These are phyloP conservation scores for Troides aeacus DNA, from an alignment of 2,888 invertebrate genomes.

Conservation along the genomic window DNA sequence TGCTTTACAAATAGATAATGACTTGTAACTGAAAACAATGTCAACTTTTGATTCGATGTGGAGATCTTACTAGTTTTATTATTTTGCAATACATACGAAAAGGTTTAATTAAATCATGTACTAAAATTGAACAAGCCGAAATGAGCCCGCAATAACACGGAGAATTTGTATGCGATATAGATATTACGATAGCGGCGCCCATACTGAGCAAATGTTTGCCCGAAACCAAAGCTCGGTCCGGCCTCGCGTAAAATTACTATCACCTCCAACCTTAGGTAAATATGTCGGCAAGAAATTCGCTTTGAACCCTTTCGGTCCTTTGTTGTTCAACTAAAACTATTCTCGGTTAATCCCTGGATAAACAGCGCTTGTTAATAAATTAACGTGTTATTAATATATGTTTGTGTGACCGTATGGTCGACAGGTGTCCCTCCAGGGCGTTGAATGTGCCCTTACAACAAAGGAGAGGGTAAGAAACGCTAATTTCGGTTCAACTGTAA, in stretches of 20 bases:
- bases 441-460: slow-evolving; percentile 63
- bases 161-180: slow-evolving; percentile 26
- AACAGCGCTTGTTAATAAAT: slow-evolving; percentile 79
- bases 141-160: slow-evolving; percentile 27
- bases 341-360: slow-evolving; percentile 79
- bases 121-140: slow-evolving; percentile 1
- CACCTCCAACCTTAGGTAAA: slow-evolving; percentile 77
- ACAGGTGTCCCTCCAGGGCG: slow-evolving; percentile 73
- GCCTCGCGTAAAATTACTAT: slow-evolving; percentile 78
- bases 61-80: too few species aligned
- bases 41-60: too few species aligned
- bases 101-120: too few species aligned
- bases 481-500: slow-evolving; percentile 70
- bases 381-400: slow-evolving; percentile 80
- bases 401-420: slow-evolving; percentile 70
- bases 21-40: too few species aligned
- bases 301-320: slow-evolving; percentile 78
- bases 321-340: slow-evolving; percentile 80
- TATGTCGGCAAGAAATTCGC: slow-evolving; percentile 80
- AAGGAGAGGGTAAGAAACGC: slow-evolving; percentile 71
- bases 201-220: slow-evolving; percentile 50
- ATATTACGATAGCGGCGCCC: slow-evolving; percentile 46
- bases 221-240: slow-evolving; percentile 66
- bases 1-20: too few species aligned
- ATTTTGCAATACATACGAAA: too few species aligned